A percentile compares a stretch with the other conserved stretches of the same genome.
phyloP scores from a whole-genome alignment of 2,113 vertebrate species.

The Ageneiosus marmoratus region DNA sequence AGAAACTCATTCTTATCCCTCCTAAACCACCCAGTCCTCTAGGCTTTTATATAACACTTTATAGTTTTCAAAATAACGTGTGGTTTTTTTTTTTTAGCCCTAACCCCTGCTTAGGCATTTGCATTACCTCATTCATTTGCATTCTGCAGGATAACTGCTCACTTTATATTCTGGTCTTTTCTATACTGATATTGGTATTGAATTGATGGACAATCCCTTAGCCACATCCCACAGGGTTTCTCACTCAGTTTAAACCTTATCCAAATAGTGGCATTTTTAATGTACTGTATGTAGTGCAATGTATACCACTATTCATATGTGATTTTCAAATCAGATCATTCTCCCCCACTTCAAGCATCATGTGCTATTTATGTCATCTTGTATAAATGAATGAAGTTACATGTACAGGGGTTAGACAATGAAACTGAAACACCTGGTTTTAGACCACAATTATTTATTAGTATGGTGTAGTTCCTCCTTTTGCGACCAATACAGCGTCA shows the following conservation, averaged over 20 bases:
- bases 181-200: background rate
- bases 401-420: too few relatives aligned
- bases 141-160: background rate
- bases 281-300: background rate
- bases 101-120: background rate
- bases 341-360: too few relatives aligned
- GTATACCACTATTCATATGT: too few relatives aligned
- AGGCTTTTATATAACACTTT: slow-evolving; percentile 33
- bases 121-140: background rate
- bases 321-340: too few relatives aligned
- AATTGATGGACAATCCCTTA: background rate
- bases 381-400: too few relatives aligned
- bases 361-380: too few relatives aligned
- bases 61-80: background rate
- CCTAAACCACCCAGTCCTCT: background rate
- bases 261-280: background rate
- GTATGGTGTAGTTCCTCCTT: too few relatives aligned
- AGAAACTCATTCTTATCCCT: slow-evolving; percentile 40
- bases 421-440: too few relatives aligned
- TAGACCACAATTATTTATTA: too few relatives aligned
- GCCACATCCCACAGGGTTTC: background rate
- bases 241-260: background rate
- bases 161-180: background rate
- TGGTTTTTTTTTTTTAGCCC: too few relatives aligned
- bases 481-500: too few relatives aligned